phyloP scores from a whole-genome alignment of 2,113 vertebrate genomes.

The Isichthys henryi region DNA sequence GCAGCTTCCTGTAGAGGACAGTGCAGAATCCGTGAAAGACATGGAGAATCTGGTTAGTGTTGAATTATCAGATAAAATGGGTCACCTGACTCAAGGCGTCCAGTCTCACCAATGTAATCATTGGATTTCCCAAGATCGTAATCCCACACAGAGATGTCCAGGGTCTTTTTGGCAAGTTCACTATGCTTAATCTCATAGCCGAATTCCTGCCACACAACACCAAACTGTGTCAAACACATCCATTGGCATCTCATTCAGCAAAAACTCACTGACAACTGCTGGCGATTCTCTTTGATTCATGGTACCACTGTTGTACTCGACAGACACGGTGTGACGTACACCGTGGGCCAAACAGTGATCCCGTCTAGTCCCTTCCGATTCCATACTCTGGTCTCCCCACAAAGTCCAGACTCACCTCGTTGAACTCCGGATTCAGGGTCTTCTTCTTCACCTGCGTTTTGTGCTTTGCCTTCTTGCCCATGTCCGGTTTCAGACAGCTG shows the following conservation, averaged over 20 bases:
- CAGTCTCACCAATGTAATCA: constrained; percentile 69
- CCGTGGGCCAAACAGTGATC: background rate
- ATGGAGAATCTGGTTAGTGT: background rate
- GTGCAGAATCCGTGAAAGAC: background rate
- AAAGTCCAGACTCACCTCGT: constrained; percentile 67
- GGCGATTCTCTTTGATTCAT: background rate
- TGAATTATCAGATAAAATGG: background rate
- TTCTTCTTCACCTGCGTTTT: constrained; percentile 98
- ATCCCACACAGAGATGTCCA: constrained; percentile 96
- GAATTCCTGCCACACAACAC: constrained; percentile 72
- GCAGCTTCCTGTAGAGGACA: constrained; percentile 63
- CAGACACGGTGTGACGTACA: background rate
- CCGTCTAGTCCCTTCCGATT: background rate
- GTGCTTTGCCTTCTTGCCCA: constrained; percentile 93
- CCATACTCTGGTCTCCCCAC: background rate
- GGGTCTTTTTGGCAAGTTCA: constrained; percentile 87
- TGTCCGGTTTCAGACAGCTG: constrained; percentile 92
- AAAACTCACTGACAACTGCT: background rate
- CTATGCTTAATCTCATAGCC: constrained; percentile 93
- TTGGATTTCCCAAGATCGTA: constrained; percentile 88
- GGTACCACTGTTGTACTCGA: background rate
- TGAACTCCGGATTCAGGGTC: constrained; percentile 93
- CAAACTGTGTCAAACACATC: background rate
- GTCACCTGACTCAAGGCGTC: constrained; percentile 2
- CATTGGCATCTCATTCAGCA: background rate